Conservation (phyloP, 1,140 invertebrate species). For the Tetragonula clypearis region DNA sequence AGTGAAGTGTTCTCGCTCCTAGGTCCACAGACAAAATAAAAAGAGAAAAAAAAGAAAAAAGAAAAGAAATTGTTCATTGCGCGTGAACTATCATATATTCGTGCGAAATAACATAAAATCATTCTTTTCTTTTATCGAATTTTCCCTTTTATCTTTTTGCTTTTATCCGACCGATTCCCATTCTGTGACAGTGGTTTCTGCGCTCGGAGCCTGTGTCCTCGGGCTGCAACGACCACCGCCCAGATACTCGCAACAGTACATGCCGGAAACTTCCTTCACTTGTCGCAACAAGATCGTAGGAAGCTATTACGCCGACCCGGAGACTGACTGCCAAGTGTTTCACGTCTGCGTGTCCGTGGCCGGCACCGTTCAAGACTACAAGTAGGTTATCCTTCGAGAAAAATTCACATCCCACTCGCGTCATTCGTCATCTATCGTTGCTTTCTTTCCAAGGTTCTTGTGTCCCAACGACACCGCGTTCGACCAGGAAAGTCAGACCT, state of each 20-base stretch:
- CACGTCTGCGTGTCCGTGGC: conserved; percentile 93
- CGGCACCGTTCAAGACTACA: conserved; percentile 82
- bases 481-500: conserved; percentile 95
- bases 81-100: no score
- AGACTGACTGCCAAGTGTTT: conserved; percentile 96
- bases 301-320: conserved; percentile 95
- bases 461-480: conserved; percentile 96
- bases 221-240: conserved; percentile 83
- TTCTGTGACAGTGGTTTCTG: conserved; percentile 63
- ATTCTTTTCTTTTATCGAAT: no score
- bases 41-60: no score
- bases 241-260: conserved; percentile 89
- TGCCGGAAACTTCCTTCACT: conserved; percentile 93
- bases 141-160: no score
- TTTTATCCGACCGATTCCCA: neutral
- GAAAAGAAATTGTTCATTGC: no score
- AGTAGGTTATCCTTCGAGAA: conserved; percentile 65
- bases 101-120: no score
- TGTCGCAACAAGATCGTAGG: conserved; percentile 94
- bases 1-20: no score
- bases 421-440: neutral
- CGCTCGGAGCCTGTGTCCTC: conserved; percentile 73
- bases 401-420: neutral
- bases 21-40: no score
- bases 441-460: conserved; percentile 85